A percentile compares a stretch with the other conserved stretches of the same genome.
Conservation (phyloP, 2,797 vertebrate genomes). For the Diplodus puntazzo region DNA sequence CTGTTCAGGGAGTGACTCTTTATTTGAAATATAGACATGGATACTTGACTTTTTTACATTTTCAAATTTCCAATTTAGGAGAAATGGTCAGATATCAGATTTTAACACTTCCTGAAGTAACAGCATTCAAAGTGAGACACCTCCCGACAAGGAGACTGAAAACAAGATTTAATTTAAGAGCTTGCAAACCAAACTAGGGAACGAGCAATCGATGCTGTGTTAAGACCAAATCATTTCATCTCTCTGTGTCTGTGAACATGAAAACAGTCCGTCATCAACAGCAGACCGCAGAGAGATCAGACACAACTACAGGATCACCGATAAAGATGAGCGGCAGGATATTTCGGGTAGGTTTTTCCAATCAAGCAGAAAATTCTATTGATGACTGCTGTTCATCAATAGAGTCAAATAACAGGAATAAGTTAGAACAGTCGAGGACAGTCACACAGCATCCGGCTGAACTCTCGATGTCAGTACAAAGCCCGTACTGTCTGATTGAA, state of each 20-base stretch:
- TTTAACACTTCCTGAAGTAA: conserved; percentile 51
- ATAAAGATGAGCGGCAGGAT: conserved; percentile 29
- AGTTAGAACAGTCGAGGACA: conserved; percentile 49
- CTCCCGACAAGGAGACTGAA: conserved; percentile 34
- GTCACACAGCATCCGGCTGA: conserved; percentile 67
- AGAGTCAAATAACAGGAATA: conserved; percentile 58
- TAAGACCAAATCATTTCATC: conserved; percentile 35
- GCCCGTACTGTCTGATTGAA: conserved; percentile 57
- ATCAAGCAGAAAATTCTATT: conserved; percentile 64
- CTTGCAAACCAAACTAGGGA: conserved; percentile 55
- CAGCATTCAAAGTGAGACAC: conserved; percentile 50
- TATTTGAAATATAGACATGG: background rate
- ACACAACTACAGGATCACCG: conserved; percentile 27
- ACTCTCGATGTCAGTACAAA: conserved; percentile 51
- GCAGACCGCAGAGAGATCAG: conserved; percentile 53
- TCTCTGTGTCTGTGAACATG: conserved; percentile 61
- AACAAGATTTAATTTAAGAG: conserved; percentile 43
- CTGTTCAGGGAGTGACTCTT: conserved; percentile 55
- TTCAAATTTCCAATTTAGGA: background rate
- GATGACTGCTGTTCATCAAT: conserved; percentile 61
- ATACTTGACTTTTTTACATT: background rate
- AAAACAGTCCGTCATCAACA: conserved; percentile 35
- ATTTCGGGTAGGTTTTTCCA: conserved; percentile 31
- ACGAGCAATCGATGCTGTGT: conserved; percentile 40
- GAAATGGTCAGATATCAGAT: background rate